These are phyloP conservation scores for Vanessa atalanta DNA, from an alignment of 1,140 invertebrate genomes.

Conservation along the genomic window DNA sequence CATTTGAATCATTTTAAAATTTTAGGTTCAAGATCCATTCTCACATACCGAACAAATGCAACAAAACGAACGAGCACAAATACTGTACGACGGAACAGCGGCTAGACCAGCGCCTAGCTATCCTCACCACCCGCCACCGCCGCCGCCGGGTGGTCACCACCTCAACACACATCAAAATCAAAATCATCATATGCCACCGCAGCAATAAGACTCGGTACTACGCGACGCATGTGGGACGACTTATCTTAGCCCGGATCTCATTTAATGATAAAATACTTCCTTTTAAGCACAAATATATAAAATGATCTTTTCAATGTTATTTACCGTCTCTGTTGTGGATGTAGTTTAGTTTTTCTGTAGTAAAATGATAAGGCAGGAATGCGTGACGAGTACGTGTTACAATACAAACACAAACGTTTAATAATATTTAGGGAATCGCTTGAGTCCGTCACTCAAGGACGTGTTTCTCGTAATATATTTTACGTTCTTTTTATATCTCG, in stretches of 20 bases:
- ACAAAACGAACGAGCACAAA: constrained; percentile 48
- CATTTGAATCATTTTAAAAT: not conserved
- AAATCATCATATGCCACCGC: constrained; percentile 34
- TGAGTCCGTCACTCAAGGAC: not conserved
- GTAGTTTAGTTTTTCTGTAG: not conserved
- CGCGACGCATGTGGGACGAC: not conserved
- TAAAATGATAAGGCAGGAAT: too few relatives aligned
- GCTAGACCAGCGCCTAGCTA: constrained; percentile 36
- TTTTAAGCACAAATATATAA: constrained; percentile 30
- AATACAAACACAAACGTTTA: too few relatives aligned
- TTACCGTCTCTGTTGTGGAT: not conserved
- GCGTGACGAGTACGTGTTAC: too few relatives aligned
- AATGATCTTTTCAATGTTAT: constrained; percentile 13
- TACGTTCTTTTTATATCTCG: not conserved
- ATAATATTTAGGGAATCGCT: too few relatives aligned
- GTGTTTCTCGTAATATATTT: not conserved
- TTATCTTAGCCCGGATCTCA: constrained; percentile 20
- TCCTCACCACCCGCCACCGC: constrained; percentile 37
- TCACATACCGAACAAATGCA: constrained; percentile 47
- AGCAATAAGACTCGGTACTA: not conserved
- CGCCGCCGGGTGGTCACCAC: constrained; percentile 8
- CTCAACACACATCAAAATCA: constrained; percentile 6
- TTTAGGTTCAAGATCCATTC: constrained; percentile 51
- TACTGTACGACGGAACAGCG: constrained; percentile 47
- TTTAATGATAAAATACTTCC: constrained; percentile 26